Evolutionary conservation across 2,113 vertebrate species (phyloP).

Genomic region (Myanophis thanlyinensis): DNA sequence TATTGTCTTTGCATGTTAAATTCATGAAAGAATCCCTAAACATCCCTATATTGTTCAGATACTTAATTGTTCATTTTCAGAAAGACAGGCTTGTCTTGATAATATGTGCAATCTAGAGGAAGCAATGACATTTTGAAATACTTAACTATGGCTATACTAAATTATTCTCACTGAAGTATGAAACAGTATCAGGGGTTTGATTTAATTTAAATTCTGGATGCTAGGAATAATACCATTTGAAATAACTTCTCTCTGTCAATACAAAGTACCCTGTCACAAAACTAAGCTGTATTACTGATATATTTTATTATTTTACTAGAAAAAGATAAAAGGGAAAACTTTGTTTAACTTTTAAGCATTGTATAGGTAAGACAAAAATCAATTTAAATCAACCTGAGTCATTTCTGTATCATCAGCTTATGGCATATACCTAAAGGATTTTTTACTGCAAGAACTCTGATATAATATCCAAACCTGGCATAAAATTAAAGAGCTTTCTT

Average conservation of each 20-base stretch:
- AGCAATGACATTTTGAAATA: not conserved
- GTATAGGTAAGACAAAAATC: not conserved
- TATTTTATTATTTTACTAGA: not conserved
- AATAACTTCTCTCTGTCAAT: not conserved
- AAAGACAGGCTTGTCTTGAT: no score
- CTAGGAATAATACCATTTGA: not conserved
- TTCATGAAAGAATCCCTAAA: not conserved
- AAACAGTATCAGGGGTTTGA: not conserved
- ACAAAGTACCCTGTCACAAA: not conserved
- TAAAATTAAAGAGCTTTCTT: constrained; percentile 13
- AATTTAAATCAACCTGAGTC: not conserved
- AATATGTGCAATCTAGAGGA: no score
- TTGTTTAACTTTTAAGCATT: not conserved
- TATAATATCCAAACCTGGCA: not conserved
- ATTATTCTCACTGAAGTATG: not conserved
- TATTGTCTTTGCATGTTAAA: not conserved
- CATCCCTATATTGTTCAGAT: not conserved
- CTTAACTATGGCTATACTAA: not conserved
- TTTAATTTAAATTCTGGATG: not conserved
- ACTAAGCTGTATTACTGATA: not conserved
- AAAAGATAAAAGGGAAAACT: not conserved
- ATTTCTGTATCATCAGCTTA: not conserved
- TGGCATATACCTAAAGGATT: not conserved
- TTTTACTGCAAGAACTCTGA: not conserved
- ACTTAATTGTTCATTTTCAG: not conserved